Conservation (phyloP, 2,888 invertebrate species). For the Drosophila tripunctata region DNA sequence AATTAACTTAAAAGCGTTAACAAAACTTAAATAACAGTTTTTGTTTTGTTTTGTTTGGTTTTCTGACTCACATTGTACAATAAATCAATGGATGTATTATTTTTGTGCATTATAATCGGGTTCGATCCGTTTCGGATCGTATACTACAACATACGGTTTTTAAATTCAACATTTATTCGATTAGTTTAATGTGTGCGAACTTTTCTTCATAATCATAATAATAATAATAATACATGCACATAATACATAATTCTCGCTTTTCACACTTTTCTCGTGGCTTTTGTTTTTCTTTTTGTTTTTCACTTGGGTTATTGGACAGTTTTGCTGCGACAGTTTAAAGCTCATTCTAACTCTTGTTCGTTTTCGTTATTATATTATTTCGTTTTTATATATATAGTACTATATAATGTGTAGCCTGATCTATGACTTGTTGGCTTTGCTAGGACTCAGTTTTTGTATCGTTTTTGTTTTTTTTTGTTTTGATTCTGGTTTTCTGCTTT, state of each 20-base stretch:
- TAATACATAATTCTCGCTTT: constrained; percentile 47
- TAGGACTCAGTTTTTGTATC: constrained; percentile 58
- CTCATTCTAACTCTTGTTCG: constrained; percentile 37
- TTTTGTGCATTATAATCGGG: constrained; percentile 34
- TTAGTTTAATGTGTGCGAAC: constrained; percentile 56
- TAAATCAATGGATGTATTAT: constrained; percentile 8
- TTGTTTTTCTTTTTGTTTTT: constrained; percentile 6
- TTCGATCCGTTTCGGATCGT: constrained; percentile 29
- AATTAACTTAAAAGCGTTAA: constrained; percentile 70
- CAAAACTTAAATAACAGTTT: constrained; percentile 69
- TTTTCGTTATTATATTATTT: constrained; percentile 6
- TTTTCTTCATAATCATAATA: constrained; percentile 28
- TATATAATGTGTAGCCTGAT: constrained; percentile 11
- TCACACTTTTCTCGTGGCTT: constrained; percentile 13
- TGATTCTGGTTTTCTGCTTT: constrained; percentile 25
- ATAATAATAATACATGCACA: constrained; percentile 61
- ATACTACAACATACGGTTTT: constrained; percentile 64
- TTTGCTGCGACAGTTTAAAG: constrained; percentile 50
- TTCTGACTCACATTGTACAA: constrained; percentile 21
- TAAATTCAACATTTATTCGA: constrained; percentile 79
- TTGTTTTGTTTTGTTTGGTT: neutral
- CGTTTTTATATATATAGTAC: neutral
- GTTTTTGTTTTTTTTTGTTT: constrained; percentile 39
- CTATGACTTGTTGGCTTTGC: constrained; percentile 52
- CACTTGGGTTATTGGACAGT: constrained; percentile 39